Base-by-base conservation (phyloP, 92 coral and sea anemone species). In the Isaurus tuberculatus region DNA sequence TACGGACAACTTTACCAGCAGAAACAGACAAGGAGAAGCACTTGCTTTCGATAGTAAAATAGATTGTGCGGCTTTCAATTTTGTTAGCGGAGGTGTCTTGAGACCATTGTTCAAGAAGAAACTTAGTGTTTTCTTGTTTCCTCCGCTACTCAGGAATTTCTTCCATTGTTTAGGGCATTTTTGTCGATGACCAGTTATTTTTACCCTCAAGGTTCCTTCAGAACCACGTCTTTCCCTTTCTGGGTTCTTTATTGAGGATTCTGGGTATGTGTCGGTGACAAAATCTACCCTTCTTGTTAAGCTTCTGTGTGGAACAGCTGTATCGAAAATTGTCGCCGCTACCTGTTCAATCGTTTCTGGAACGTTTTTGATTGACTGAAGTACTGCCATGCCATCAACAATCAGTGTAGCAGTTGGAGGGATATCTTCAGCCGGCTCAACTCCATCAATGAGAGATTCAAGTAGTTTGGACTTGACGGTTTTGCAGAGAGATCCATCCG, bases 401-500 rank as follows among this genome's bases (percentile, higher is more conserved):
- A 90, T 87, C 72, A 78, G 77, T 71, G 91, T 86, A 61, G 91
- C 91, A 25, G 91, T 65, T 44, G 93, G 91, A 28, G 93, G 86
- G 40, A 86, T 79, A 78, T 90, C 90, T 36, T 90, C 93, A 79
- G 90, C 91, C 57, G 93, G 89, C 80, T 90, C 86, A 43, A 90
- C 87, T 87, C 80, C 80, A 6, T 83, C 72, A 40, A 44, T 66
- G 64, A 83, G 72, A 15, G 79, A 37, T 65, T 83, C 88, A 14
- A 85, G 86, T 40, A 91, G 46, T 72, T 91, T 89, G 44, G 90
- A 86, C 92, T 89, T 86, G 22, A 29, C 88, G 29, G 91, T 89
- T 83, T 91, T 91, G 75, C 89, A 80, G 43, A 91, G 95, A 15
- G 89, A 81, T 57, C 95, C 92, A 65, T 91, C 95, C 34, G 68